Conservation (phyloP, 2,888 invertebrate species). For the Dynastes maya region DNA sequence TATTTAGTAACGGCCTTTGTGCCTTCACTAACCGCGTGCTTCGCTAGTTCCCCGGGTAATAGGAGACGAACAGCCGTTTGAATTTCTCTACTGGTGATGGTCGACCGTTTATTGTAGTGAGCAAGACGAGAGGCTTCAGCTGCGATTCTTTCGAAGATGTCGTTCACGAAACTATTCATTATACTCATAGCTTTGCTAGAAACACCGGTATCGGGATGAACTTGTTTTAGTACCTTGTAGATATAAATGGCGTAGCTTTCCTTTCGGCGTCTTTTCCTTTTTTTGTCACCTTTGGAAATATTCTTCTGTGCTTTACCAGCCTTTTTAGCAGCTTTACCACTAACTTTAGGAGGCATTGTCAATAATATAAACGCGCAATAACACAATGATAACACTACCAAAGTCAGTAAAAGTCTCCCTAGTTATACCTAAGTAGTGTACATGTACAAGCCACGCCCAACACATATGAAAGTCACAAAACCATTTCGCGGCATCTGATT, state of each 20-base stretch:
- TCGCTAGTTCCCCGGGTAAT: constrained; percentile 82
- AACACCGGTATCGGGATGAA: constrained; percentile 78
- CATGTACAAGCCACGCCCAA: too few relatives aligned
- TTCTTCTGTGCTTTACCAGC: constrained; percentile 75
- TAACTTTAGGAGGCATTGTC: constrained; percentile 63
- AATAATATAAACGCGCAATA: too few relatives aligned
- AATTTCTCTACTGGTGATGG: constrained; percentile 80
- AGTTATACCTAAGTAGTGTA: constrained; percentile 53
- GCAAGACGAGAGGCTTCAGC: constrained; percentile 78
- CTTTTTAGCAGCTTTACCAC: constrained; percentile 71
- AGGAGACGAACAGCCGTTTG: constrained; percentile 80
- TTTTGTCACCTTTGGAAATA: constrained; percentile 74
- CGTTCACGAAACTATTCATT: constrained; percentile 77
- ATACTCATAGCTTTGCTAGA: constrained; percentile 73
- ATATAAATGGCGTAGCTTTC: constrained; percentile 76
- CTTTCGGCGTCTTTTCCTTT: constrained; percentile 75
- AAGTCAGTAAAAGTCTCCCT: constrained; percentile 70
- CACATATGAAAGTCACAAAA: background rate
- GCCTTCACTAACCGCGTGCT: constrained; percentile 76
- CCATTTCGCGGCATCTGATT: background rate
- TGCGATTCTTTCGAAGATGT: constrained; percentile 82
- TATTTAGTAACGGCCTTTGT: constrained; percentile 73
- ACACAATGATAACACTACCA: too few relatives aligned
- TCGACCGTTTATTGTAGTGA: constrained; percentile 77
- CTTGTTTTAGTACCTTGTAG: constrained; percentile 70